These are phyloP conservation scores for Verasper variegatus DNA, from an alignment of 2,113 vertebrate genomes.

Conservation along the genomic window DNA sequence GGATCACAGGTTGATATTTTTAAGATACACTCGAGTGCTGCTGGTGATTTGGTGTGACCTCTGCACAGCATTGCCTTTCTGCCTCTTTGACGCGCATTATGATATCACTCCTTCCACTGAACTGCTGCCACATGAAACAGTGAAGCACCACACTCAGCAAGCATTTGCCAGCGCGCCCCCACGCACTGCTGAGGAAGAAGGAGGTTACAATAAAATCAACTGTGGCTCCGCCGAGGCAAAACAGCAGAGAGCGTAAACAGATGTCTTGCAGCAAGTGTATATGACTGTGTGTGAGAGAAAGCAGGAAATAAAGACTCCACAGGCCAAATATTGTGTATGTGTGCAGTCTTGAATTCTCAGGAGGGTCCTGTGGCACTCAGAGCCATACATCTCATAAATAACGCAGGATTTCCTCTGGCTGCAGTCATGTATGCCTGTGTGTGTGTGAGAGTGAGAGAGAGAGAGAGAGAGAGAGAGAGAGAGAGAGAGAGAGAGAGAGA, in stretches of 20 bases:
- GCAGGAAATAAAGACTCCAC: slow-evolving; percentile 37
- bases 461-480: background rate
- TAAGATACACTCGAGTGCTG: background rate
- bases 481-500: background rate
- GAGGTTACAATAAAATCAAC: slow-evolving; percentile 47
- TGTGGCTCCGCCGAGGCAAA: slow-evolving; percentile 41
- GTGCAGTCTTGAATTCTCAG: slow-evolving; percentile 55
- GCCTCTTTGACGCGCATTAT: slow-evolving; percentile 3
- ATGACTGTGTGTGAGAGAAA: slow-evolving; percentile 9
- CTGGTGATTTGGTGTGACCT: slow-evolving; percentile 11
- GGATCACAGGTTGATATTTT: slow-evolving; percentile 45
- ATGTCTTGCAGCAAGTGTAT: slow-evolving; percentile 41
- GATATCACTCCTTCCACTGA: slow-evolving; percentile 43
- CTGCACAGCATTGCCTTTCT: slow-evolving; percentile 16
- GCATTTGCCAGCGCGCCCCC: slow-evolving; percentile 6
- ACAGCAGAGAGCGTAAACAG: slow-evolving; percentile 53
- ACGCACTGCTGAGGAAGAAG: slow-evolving; percentile 1
- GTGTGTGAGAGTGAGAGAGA: slow-evolving; percentile 6
- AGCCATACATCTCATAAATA: slow-evolving; percentile 75
- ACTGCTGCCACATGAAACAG: slow-evolving; percentile 41
- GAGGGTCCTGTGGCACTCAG: slow-evolving; percentile 64
- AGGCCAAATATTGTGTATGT: slow-evolving; percentile 59
- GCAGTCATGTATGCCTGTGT: slow-evolving; percentile 17
- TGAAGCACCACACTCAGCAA: slow-evolving; percentile 12
- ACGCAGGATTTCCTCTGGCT: slow-evolving; percentile 67